These are phyloP conservation scores for Silvanus unidentatus DNA, from an alignment of 2,888 invertebrate genomes.

Conservation along the genomic window DNA sequence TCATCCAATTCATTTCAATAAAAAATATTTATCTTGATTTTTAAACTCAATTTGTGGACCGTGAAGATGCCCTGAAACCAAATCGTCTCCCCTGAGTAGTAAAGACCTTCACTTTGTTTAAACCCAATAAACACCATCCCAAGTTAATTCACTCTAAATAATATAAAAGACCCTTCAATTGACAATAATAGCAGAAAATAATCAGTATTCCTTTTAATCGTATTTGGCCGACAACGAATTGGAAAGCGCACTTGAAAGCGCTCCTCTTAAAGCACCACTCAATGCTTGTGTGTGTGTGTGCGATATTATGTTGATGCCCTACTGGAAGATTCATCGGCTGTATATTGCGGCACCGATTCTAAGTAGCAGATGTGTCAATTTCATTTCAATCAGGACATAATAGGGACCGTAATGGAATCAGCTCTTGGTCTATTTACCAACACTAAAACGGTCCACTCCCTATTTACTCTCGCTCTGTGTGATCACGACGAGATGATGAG, in stretches of 20 bases:
- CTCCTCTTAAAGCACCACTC: conserved; percentile 8
- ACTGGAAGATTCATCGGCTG: background rate
- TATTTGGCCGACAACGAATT: conserved; percentile 28
- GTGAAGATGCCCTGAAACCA: too few relatives aligned
- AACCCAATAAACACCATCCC: too few relatives aligned
- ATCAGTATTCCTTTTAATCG: conserved; percentile 27
- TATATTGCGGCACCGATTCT: conserved; percentile 26
- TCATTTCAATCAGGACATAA: conserved; percentile 49
- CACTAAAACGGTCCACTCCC: conserved; percentile 29
- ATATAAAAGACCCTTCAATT: background rate
- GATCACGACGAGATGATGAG: too few relatives aligned
- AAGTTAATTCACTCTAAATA: background rate
- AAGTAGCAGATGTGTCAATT: conserved; percentile 50
- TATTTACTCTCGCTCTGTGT: too few relatives aligned
- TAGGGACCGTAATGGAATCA: conserved; percentile 49
- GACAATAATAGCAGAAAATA: conserved; percentile 4
- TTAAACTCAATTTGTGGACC: too few relatives aligned
- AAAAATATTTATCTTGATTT: too few relatives aligned
- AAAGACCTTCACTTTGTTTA: too few relatives aligned
- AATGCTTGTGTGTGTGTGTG: background rate
- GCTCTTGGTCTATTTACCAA: conserved; percentile 49
- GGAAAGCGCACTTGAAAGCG: conserved; percentile 16
- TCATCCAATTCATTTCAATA: too few relatives aligned
- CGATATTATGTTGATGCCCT: background rate
- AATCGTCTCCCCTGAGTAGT: too few relatives aligned